Conservation (phyloP, 2,797 vertebrate genomes). For the Pteronotus mesoamericanus region DNA sequence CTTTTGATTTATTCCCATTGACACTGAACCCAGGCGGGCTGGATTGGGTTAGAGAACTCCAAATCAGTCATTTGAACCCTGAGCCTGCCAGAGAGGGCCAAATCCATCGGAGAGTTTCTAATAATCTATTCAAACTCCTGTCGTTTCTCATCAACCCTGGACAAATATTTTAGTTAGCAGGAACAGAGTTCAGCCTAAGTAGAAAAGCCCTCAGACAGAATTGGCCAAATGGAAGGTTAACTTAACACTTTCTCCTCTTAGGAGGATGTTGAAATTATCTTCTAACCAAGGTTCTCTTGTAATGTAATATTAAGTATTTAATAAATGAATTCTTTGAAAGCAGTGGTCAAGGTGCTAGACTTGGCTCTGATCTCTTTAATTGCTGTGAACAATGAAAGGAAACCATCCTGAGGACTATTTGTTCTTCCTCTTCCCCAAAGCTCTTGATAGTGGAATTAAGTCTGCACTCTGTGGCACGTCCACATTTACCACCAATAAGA, state of each 20-base stretch:
- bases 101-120: not conserved
- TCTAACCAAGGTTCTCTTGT: not conserved
- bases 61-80: not conserved
- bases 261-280: not conserved
- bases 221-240: not conserved
- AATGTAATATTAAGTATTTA: not conserved
- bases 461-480: conserved; percentile 64
- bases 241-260: not conserved
- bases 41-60: not conserved
- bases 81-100: not conserved
- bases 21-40: not conserved
- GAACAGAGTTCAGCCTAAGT: not conserved
- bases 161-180: not conserved
- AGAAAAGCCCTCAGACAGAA: not conserved
- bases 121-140: not conserved
- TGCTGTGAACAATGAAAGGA: not conserved
- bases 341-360: not conserved
- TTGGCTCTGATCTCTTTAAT: not conserved
- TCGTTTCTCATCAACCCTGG: not conserved
- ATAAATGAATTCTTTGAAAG: conserved; percentile 27
- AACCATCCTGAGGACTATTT: not conserved
- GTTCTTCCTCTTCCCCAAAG: not conserved
- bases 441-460: not conserved
- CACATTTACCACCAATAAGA: conserved; percentile 75
- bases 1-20: not conserved